phyloP scores from a whole-genome alignment of 2,797 vertebrate genomes.

The Erethizon dorsatum region DNA sequence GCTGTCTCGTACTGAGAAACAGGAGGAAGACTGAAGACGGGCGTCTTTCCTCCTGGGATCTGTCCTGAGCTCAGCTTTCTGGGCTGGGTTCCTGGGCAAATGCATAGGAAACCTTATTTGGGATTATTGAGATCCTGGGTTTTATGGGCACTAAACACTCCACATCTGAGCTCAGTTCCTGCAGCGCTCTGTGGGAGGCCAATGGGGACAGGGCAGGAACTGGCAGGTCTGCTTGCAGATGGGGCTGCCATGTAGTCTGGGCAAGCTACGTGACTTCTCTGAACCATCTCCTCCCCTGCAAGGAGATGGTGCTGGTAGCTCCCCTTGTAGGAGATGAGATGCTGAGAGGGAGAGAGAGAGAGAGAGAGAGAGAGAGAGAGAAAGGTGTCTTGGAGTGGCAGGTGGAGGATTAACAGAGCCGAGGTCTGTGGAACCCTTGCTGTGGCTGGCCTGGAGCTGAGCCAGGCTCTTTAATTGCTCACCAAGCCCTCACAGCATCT shows the following conservation, averaged over 20 bases:
- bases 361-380: rapidly evolving
- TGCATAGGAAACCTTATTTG: slow-evolving; percentile 72
- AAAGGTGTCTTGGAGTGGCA: not conserved
- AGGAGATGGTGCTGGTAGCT: not conserved
- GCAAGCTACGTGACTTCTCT: not conserved
- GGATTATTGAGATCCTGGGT: slow-evolving; percentile 19
- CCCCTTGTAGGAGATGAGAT: not conserved
- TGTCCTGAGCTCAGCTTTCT: not conserved
- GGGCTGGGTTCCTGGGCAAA: slow-evolving; percentile 57
- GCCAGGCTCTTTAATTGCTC: rapidly evolving
- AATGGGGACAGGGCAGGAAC: not conserved
- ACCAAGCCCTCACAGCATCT: rapidly evolving
- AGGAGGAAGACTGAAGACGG: rapidly evolving
- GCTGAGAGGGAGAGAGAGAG: not conserved
- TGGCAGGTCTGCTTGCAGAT: rapidly evolving
- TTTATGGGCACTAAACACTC: not conserved
- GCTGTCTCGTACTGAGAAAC: not conserved
- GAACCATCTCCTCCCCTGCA: not conserved
- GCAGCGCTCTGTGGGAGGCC: not conserved
- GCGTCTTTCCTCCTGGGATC: rapidly evolving
- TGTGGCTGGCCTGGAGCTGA: rapidly evolving
- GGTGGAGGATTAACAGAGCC: no score
- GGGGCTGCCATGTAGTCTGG: not conserved
- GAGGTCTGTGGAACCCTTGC: rapidly evolving
- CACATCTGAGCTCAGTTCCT: not conserved